phyloP scores from a whole-genome alignment of 2,797 vertebrate genomes.

The Ptychadena robeensis region DNA sequence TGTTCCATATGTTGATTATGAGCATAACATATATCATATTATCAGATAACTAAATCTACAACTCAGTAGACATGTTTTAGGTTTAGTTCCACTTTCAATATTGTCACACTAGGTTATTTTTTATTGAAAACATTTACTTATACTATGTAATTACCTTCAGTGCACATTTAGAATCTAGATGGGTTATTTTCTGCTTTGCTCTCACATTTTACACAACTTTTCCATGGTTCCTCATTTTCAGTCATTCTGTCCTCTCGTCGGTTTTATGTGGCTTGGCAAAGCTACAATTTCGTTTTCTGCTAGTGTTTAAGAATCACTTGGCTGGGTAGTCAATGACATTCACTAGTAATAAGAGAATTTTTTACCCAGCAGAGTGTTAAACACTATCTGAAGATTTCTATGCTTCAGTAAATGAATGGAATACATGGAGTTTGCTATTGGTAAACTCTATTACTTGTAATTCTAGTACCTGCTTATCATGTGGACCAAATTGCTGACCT shows the following conservation, averaged over 20 bases:
- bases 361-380: background rate
- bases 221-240: constrained; percentile 21
- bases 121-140: background rate
- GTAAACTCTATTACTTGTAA: background rate
- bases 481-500: too few species aligned
- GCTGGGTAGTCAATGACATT: background rate
- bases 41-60: background rate
- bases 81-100: constrained; percentile 5
- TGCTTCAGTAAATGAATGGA: too few species aligned
- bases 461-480: too few species aligned
- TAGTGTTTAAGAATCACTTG: constrained; percentile 65
- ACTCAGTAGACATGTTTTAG: background rate
- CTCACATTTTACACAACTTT: constrained; percentile 18
- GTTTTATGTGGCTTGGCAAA: constrained; percentile 38
- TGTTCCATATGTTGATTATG: background rate
- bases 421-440: background rate
- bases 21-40: background rate
- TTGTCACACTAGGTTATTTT: background rate
- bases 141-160: background rate
- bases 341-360: background rate
- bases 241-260: constrained; percentile 4
- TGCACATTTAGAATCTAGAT: background rate
- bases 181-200: background rate
- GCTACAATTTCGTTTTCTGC: constrained; percentile 18
- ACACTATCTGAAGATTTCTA: too few species aligned